Percentiles rank a stretch among this genome's conserved stretches.
Conservation (phyloP, 2,888 invertebrate species). For the Andrena flavipes region DNA sequence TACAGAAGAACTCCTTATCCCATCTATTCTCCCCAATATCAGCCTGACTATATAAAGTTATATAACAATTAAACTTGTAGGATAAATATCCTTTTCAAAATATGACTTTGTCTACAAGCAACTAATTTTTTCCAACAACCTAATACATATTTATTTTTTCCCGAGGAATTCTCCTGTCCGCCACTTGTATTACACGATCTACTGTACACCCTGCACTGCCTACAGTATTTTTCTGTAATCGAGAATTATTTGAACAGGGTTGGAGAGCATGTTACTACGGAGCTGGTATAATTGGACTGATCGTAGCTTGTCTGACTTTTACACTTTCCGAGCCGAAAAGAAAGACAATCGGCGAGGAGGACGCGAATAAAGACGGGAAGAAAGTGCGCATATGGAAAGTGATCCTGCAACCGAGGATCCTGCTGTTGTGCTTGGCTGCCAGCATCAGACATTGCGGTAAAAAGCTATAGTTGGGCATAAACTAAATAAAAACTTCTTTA, state of each 20-base stretch:
- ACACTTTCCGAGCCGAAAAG: conserved; percentile 92
- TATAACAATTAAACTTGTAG: no score
- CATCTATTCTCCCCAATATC: no score
- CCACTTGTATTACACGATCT: no score
- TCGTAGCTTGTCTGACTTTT: conserved; percentile 90
- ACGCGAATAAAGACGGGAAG: conserved; percentile 82
- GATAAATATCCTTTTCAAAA: no score
- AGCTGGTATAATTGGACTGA: conserved; percentile 90
- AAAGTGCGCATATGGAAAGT: conserved; percentile 91
- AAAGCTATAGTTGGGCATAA: not conserved
- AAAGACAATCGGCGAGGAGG: conserved; percentile 90
- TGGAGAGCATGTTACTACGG: conserved; percentile 94
- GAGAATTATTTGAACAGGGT: conserved; percentile 85
- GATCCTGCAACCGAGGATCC: conserved; percentile 91
- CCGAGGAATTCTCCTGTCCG: no score
- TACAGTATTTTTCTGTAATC: not conserved
- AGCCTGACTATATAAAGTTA: no score
- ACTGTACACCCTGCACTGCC: no score
- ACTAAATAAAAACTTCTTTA: no score
- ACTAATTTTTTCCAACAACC: no score
- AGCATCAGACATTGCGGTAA: conserved; percentile 94
- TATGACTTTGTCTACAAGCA: no score
- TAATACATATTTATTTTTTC: no score
- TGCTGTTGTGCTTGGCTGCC: conserved; percentile 93
- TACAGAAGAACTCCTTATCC: not conserved